Base-by-base conservation (phyloP, 2,113 vertebrate species). In the Ranitomeya imitator region DNA sequence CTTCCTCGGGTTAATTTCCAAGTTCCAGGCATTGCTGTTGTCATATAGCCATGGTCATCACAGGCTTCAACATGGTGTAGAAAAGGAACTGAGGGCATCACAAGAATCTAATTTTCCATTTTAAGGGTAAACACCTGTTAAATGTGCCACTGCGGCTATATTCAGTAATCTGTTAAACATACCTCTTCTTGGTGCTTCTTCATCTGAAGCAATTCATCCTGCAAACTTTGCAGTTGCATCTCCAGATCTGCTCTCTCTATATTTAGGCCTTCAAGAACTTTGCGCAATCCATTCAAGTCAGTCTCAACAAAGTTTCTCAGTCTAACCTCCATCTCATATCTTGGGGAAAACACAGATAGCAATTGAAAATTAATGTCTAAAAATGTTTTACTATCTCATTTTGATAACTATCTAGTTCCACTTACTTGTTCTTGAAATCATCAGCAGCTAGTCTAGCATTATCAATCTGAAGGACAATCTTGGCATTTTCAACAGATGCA, bases 391-490 rank as follows among this genome's bases (percentile, higher is more conserved):
- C n/a, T 26, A 6, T 10, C 8, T 51, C 8, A 52, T 21, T 71
- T 71, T 71, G 55, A 54, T 13, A 26, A 3, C 1, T 57, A 13
- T 79, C 6, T 10, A 8, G 14, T 79, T n/a, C 7, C 12, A 86
- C 85, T 13, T 86, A 86, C 85, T 86, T 86, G 76, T 86, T 86
- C 90, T 92, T 92, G 93, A 97, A 97, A 92, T 96, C 95, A 0
- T 96, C 96, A 0, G 95, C 92, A 18, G 96, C 95, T 89, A 96
- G 93, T 90, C 95, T 96, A 88, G 95, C 94, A 0, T 97, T 96
- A 87, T 96, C 96, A 0, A 96, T 95, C 89, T 85, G 45, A 13
- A 95, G 93, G 0, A 95, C 91, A 88, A 95, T 90, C 76, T 91
- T 91, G 5, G 93, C 94, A 0, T 95, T 96, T 59, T 94, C n/a